Conservation (phyloP, 2,888 invertebrate species). For the Tanypteryx hageni region DNA sequence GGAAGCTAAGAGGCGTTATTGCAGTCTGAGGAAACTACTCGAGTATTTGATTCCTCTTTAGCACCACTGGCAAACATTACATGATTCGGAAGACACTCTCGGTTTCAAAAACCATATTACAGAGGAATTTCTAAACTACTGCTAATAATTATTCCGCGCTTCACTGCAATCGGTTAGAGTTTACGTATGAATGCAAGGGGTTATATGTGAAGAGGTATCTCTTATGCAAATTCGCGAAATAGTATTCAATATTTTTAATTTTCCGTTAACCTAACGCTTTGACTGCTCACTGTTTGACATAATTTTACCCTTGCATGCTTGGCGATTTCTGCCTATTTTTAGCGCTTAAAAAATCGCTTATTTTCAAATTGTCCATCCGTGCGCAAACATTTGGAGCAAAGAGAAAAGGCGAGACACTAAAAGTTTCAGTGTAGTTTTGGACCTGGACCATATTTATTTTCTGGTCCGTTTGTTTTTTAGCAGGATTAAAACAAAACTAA, state of each 20-base stretch:
- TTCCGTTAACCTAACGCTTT: not conserved
- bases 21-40: not conserved
- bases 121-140: not conserved
- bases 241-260: not conserved
- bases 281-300: not conserved
- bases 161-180: not conserved
- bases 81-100: not conserved
- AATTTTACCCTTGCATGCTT: too few relatives aligned
- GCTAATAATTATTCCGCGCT: not conserved
- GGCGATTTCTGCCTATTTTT: too few relatives aligned
- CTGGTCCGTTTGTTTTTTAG: too few relatives aligned
- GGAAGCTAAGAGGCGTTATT: not conserved
- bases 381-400: too few relatives aligned
- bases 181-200: not conserved
- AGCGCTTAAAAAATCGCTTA: too few relatives aligned
- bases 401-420: too few relatives aligned
- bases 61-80: not conserved
- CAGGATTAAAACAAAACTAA: too few relatives aligned
- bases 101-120: not conserved
- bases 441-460: too few relatives aligned
- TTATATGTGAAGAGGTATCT: not conserved
- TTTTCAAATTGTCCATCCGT: too few relatives aligned
- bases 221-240: not conserved
- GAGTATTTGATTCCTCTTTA: not conserved
- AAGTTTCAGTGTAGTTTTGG: too few relatives aligned